A percentile compares a stretch with the other conserved stretches of the same genome.
phyloP scores from a whole-genome alignment of 2,888 invertebrate genomes.

The Phaedon cochleariae region DNA sequence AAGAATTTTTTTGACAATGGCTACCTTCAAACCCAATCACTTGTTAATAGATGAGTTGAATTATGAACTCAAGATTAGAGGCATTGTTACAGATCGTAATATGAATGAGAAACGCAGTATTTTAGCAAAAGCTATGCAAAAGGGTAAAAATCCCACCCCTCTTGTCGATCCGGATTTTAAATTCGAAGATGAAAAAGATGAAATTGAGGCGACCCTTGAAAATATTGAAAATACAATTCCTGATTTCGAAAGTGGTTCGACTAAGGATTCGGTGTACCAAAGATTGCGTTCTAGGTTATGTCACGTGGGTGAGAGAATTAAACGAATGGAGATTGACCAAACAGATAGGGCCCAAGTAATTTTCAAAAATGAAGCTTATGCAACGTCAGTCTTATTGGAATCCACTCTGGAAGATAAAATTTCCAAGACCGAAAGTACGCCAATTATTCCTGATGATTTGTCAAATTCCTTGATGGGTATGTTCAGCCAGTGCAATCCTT shows the following conservation, averaged over 20 bases:
- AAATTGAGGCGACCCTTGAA: neutral
- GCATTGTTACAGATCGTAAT: conserved; percentile 6
- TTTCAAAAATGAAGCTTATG: conserved; percentile 16
- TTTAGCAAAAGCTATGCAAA: neutral
- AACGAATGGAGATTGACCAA: conserved; percentile 5
- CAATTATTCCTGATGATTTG: neutral
- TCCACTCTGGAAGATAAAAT: conserved; percentile 1
- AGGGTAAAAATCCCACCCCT: neutral
- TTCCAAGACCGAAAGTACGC: neutral
- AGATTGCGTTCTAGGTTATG: conserved; percentile 6
- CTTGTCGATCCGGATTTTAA: neutral
- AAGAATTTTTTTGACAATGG: too few species aligned
- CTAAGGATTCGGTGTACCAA: conserved; percentile 7
- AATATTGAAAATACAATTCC: neutral
- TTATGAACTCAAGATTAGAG: conserved; percentile 6
- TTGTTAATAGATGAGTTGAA: conserved; percentile 3
- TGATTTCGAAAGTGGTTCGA: conserved; percentile 4
- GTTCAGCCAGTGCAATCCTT: neutral
- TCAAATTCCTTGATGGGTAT: neutral
- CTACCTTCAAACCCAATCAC: neutral
- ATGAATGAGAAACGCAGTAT: conserved; percentile 6
- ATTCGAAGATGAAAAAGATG: neutral
- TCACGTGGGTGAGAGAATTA: conserved; percentile 5
- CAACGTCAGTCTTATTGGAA: conserved; percentile 3
- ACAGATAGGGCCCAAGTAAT: neutral